A percentile compares a stretch with the other conserved stretches of the same genome.
Evolutionary conservation across 2,797 vertebrate species (phyloP).

Genomic region (Hapalemur alaotrensis): DNA sequence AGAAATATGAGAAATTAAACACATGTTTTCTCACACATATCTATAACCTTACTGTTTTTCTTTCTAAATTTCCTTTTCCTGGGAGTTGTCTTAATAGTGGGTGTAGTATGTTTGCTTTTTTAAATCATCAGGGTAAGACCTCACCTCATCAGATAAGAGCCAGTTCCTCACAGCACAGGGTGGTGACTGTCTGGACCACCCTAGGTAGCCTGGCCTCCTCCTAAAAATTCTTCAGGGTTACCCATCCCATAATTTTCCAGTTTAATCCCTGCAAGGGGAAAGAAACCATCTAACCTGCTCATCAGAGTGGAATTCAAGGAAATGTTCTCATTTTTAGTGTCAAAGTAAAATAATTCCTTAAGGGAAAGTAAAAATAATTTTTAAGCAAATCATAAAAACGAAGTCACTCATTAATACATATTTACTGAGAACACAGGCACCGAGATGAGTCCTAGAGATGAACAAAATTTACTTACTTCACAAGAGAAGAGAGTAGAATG

Average conservation of each 20-base stretch:
- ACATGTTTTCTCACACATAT: not conserved
- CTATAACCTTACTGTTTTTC: not conserved
- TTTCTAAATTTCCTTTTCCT: slow-evolving; percentile 41
- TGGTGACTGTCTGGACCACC: not conserved
- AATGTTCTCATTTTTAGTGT: not conserved
- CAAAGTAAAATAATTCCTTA: slow-evolving; percentile 15
- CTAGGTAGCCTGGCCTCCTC: not conserved
- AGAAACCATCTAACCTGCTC: not conserved
- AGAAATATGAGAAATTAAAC: slow-evolving; percentile 6
- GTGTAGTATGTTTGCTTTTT: slow-evolving; percentile 29
- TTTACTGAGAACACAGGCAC: not conserved
- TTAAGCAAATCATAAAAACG: not conserved
- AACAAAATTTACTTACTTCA: not conserved
- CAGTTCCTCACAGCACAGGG: not conserved
- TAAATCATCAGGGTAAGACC: slow-evolving; percentile 37
- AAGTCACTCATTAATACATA: not conserved
- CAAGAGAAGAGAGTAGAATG: not conserved
- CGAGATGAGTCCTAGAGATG: not conserved
- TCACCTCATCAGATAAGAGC: not conserved
- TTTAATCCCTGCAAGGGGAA: not conserved
- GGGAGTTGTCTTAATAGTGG: slow-evolving; percentile 29
- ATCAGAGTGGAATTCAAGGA: not conserved
- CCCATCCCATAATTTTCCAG: not conserved
- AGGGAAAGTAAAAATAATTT: not conserved
- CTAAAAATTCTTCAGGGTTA: not conserved